Evolutionary conservation across 2,888 invertebrate genomes (phyloP), one percentile per base, ranked within the genome.

Genomic region (Eilema sororculum): DNA sequence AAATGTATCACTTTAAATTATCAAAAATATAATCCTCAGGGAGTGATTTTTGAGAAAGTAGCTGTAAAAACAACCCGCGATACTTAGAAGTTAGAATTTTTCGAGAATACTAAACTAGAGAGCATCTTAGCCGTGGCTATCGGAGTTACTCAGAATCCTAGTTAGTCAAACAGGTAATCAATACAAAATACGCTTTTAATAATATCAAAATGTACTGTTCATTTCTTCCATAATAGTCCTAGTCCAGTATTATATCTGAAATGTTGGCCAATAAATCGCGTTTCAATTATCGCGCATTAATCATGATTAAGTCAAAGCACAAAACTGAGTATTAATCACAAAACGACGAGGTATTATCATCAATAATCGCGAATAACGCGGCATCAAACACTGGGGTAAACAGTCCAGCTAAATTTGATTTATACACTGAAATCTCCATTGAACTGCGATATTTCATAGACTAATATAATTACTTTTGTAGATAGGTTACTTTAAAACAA

Each of bases 371-470:
- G 68, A 75, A 79, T 79, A 72, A 74, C 71, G 52, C 69, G 67
- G 41, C 69, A 62, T 72, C 78, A 78, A 69, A 71, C 67, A 67
- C 74, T 73, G 33, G 46, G 78, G 73, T 83, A 82, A 85, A 78
- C 86, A 81, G 81, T 83, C 85, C 85, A 83, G 85, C 84, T 79
- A 83, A 85, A 88, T 87, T 87, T 89, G 90, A 90, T 90, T 89
- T 90, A 89, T 89, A 77, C 68, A 70, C 78, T 76, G 68, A 83
- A 86, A 86, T 85, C 84, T 77, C 85, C 88, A 86, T 87, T 89
- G 87, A 87, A 84, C 88, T 86, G 86, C 82, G 72, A 84, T 75
- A 65, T 65, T 52, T 0, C 86, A 87, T 71, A 86, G 88, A 87
- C 69, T 73, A 80, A 41, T n/a, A n/a, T n/a, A 5, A 30, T 5